Conservation (phyloP, 2,113 vertebrate species). For the Lethenteron reissneri region DNA sequence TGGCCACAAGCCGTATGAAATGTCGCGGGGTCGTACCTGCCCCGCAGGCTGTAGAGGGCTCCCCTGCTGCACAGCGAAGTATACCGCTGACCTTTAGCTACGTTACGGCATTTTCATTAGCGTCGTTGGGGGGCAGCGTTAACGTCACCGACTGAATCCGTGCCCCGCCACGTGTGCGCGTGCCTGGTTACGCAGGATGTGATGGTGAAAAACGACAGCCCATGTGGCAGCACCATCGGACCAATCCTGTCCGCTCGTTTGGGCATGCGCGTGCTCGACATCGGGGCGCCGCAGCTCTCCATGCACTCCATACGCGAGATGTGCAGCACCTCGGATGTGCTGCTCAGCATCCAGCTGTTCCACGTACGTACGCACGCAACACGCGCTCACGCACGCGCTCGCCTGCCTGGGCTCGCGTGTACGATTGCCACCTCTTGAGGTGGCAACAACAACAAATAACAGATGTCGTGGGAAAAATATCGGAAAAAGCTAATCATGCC, state of each 20-base stretch:
- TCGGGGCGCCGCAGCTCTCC: slow-evolving; percentile 67
- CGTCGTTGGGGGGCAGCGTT: too few relatives aligned
- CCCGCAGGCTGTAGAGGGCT: too few relatives aligned
- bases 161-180: too few relatives aligned
- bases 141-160: too few relatives aligned
- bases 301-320: slow-evolving; percentile 98
- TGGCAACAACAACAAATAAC: not conserved
- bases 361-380: slow-evolving; percentile 32
- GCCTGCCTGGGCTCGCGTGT: not conserved
- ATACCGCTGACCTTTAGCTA: too few relatives aligned
- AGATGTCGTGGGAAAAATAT: too few relatives aligned
- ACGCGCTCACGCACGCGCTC: not conserved
- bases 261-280: slow-evolving; percentile 56
- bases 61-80: too few relatives aligned
- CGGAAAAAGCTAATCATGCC: too few relatives aligned
- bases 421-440: not conserved
- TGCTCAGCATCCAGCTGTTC: slow-evolving; percentile 64
- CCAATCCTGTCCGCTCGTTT: slow-evolving; percentile 69
- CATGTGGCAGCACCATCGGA: slow-evolving; percentile 70
- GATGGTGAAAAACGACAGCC: slow-evolving; percentile 76
- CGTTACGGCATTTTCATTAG: too few relatives aligned
- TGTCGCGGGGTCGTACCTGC: too few relatives aligned
- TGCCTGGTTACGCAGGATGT: slow-evolving; percentile 33
- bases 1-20: too few relatives aligned
- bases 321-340: slow-evolving; percentile 68